Conservation (phyloP, 2,113 vertebrate species). For the Hippocampus abdominalis region DNA sequence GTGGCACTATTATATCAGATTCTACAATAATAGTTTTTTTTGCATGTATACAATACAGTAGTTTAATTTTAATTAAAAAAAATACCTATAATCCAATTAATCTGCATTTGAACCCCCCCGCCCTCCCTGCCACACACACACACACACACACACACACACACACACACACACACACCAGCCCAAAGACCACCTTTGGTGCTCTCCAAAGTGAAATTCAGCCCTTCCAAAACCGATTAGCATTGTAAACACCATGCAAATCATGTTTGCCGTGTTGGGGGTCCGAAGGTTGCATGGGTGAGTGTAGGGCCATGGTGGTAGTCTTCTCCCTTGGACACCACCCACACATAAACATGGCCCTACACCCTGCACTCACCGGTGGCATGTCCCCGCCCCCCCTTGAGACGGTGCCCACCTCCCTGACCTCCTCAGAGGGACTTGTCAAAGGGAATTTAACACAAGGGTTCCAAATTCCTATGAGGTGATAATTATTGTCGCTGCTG, state of each 20-base stretch:
- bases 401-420: constrained; percentile 66
- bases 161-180: not conserved
- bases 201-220: constrained; percentile 47
- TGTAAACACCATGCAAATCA: constrained; percentile 65
- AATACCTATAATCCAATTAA: too few relatives aligned
- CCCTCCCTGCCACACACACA: too few relatives aligned
- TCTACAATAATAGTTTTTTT: too few relatives aligned
- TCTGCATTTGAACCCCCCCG: too few relatives aligned
- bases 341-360: constrained; percentile 30
- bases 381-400: constrained; percentile 27
- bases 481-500: constrained; percentile 78
- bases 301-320: constrained; percentile 31
- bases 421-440: constrained; percentile 71
- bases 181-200: constrained; percentile 37
- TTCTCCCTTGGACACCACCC: constrained; percentile 39
- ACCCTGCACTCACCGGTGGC: constrained; percentile 48
- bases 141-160: too few relatives aligned
- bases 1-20: too few relatives aligned
- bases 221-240: constrained; percentile 55
- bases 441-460: constrained; percentile 76
- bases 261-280: constrained; percentile 56
- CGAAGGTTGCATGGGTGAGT: constrained; percentile 27
- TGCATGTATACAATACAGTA: too few relatives aligned
- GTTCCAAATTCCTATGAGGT: constrained; percentile 80
- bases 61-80: too few relatives aligned